A percentile compares a stretch with the other conserved stretches of the same genome.
Evolutionary conservation across 1,140 invertebrate genomes (phyloP).

Genomic region (Paraescarpia echinospica): DNA sequence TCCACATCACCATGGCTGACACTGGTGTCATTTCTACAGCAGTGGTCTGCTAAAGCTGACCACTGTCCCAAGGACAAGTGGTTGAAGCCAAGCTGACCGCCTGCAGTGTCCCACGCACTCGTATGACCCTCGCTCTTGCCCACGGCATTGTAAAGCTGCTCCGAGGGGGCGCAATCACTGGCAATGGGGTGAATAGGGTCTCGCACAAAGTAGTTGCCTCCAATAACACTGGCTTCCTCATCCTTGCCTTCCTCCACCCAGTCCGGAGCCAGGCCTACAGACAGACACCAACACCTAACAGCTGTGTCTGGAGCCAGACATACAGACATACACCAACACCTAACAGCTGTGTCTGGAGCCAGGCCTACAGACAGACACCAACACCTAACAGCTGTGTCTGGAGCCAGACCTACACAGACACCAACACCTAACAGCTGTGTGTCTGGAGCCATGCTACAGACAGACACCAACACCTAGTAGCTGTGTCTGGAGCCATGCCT

Average conservation of each 20-base stretch:
- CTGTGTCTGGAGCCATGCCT: not conserved
- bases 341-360: not conserved
- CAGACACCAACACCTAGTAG: not conserved
- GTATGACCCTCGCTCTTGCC: not conserved
- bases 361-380: not conserved
- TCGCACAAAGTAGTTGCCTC: not conserved
- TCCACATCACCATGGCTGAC: not conserved
- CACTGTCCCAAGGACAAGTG: not conserved
- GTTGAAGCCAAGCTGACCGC: not conserved
- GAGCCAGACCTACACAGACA: not conserved
- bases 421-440: not conserved
- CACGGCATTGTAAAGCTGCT: not conserved
- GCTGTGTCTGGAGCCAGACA: no score
- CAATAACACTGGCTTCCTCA: not conserved
- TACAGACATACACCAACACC: not conserved
- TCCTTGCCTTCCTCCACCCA: not conserved
- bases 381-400: not conserved
- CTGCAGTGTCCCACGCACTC: not conserved
- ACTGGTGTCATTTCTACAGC: not conserved
- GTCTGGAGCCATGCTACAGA: not conserved
- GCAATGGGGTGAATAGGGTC: not conserved
- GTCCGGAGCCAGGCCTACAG: no score
- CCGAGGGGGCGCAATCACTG: not conserved
- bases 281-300: no score
- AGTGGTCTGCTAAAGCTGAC: not conserved